These are phyloP conservation scores for Cosmopolites sordidus DNA, from an alignment of 2,888 invertebrate species.

Conservation along the genomic window DNA sequence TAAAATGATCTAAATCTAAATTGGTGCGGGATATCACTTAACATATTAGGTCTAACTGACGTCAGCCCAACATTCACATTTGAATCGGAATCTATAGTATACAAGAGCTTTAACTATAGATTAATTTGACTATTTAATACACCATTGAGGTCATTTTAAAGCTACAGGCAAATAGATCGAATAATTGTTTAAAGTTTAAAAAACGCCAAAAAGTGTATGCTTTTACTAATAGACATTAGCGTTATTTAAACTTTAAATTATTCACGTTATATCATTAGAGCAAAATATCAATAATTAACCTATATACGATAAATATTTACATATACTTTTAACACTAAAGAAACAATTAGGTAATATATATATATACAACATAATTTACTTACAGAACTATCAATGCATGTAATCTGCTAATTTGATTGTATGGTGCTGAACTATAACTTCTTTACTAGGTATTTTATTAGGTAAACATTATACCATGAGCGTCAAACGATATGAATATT, in stretches of 20 bases:
- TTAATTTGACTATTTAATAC: slow-evolving; percentile 2
- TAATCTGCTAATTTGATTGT: slow-evolving; percentile 11
- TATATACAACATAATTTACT: too few relatives aligned
- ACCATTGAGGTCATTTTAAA: slow-evolving; percentile 11
- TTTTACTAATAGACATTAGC: too few relatives aligned
- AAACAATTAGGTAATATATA: too few relatives aligned
- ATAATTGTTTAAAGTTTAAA: slow-evolving; percentile 4
- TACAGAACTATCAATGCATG: not conserved
- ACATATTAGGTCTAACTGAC: not conserved
- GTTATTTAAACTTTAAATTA: slow-evolving; percentile 4
- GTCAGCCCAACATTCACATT: not conserved
- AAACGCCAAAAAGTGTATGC: too few relatives aligned
- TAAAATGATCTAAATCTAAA: slow-evolving; percentile 6
- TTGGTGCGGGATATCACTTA: slow-evolving; percentile 13
- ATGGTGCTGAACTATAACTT: slow-evolving; percentile 9
- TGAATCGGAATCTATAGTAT: not conserved
- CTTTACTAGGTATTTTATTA: too few relatives aligned
- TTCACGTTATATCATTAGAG: not conserved
- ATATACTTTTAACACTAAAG: too few relatives aligned
- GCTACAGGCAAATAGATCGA: slow-evolving; percentile 9
- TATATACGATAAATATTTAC: too few relatives aligned
- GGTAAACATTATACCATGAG: too few relatives aligned
- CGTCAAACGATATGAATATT: too few relatives aligned
- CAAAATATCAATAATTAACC: too few relatives aligned
- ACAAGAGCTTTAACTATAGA: not conserved